phyloP scores from a whole-genome alignment of 1,140 invertebrate species.

The Ceratoteleas bidentatus region DNA sequence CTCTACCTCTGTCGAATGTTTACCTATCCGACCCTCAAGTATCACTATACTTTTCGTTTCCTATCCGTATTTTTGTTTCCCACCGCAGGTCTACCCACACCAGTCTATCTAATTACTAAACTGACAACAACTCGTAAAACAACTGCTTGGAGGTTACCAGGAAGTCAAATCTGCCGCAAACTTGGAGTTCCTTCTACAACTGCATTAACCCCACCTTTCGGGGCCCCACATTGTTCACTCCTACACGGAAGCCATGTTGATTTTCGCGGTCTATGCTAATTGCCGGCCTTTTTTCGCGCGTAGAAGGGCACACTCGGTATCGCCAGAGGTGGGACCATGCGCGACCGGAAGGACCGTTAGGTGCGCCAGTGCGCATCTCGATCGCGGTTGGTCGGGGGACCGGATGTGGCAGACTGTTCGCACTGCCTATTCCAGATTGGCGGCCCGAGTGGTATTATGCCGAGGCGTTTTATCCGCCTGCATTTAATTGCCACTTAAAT shows the following conservation, averaged over 20 bases:
- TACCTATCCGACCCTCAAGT: too few species aligned
- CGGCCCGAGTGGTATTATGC: constrained; percentile 41
- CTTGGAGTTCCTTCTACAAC: too few species aligned
- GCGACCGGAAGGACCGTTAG: constrained; percentile 64
- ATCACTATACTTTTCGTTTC: too few species aligned
- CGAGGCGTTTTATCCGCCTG: constrained; percentile 27
- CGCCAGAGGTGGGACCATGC: constrained; percentile 67
- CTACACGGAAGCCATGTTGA: constrained; percentile 48
- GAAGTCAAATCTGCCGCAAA: too few species aligned
- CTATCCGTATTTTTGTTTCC: too few species aligned
- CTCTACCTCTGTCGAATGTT: too few species aligned
- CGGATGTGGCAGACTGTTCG: constrained; percentile 64
- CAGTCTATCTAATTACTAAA: too few species aligned
- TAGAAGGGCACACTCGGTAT: constrained; percentile 38
- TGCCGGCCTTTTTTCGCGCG: constrained; percentile 12
- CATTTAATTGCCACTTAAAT: constrained; percentile 54
- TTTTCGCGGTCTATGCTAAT: constrained; percentile 52
- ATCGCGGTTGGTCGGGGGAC: constrained; percentile 61
- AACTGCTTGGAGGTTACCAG: too few species aligned
- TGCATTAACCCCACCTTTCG: too few species aligned
- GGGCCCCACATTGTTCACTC: constrained; percentile 37
- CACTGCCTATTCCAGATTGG: constrained; percentile 55
- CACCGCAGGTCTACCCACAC: too few species aligned
- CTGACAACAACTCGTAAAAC: too few species aligned
- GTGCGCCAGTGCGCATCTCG: constrained; percentile 59